phyloP scores from a whole-genome alignment of 2,797 vertebrate genomes.

The Enteromius paludinosus region DNA sequence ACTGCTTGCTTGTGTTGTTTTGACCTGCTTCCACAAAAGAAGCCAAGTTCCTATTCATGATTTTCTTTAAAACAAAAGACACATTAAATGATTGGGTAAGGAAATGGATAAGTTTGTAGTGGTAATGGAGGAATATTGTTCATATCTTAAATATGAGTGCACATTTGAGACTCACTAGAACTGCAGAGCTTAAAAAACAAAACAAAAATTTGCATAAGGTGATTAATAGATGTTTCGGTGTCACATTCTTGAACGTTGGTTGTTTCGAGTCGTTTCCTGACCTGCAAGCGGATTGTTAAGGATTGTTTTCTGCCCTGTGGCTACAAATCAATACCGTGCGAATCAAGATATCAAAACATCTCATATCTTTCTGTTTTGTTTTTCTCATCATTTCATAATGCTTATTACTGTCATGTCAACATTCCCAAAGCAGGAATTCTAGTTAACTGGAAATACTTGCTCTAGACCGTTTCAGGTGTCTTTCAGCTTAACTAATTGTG shows the following conservation, averaged over 20 bases:
- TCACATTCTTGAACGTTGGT: background rate
- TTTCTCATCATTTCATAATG: background rate
- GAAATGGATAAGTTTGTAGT: background rate
- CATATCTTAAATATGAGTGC: background rate
- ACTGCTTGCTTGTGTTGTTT: background rate
- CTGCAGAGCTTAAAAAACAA: background rate
- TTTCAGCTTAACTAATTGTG: background rate
- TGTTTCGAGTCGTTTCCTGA: background rate
- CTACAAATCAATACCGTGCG: slow-evolving; percentile 22
- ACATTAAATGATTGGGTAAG: background rate
- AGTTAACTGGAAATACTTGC: background rate
- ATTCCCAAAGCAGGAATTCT: slow-evolving; percentile 1
- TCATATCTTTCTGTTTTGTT: background rate
- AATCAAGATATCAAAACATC: background rate
- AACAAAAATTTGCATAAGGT: background rate
- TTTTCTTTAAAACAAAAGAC: background rate
- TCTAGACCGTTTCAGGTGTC: background rate
- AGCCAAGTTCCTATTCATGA: background rate
- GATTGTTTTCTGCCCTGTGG: slow-evolving; percentile 11
- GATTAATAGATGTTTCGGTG: background rate
- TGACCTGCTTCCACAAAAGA: background rate
- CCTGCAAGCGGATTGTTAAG: background rate
- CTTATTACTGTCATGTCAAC: slow-evolving; percentile 1
- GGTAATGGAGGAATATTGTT: background rate
- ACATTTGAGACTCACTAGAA: background rate